Evolutionary conservation across 2,888 invertebrate genomes (phyloP), one percentile per base, ranked within the genome.

Genomic region (Lepetodrilus schrolli): DNA sequence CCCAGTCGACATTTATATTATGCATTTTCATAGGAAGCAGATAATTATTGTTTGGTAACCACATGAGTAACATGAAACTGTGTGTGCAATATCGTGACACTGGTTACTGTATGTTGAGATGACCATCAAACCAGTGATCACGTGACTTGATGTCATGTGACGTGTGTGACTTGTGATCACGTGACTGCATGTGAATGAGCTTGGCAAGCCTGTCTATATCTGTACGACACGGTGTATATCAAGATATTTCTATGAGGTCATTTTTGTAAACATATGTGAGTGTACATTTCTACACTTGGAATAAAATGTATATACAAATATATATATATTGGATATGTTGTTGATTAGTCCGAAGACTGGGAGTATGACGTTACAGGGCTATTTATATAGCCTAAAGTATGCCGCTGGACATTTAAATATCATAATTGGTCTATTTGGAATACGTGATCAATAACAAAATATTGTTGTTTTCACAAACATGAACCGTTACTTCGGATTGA

Each of bases 261-360:
- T 70, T 70, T 51, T 50, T 49, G 49, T 37, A 70, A 37, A 70
- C n/a, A 34, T 50, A 49, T 20, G 37, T 37, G 51, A 51, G 51
- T 70, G 43, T 70, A 70, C 38, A 51, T 70, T 51, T 70, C 50
- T 70, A 70, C 51, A 70, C 51, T 51, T 70, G 37, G 36, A 70
- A 51, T 51, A 51, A 70, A 51, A 68, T 68, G 68, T 68, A 68
- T 68, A 68, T 68, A 68, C 47, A 68, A 68, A 21, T 68, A 47
- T 68, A 23, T 17, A 68, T n/a, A n/a, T n/a, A n/a, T n/a, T n/a
- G n/a, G n/a, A n/a, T n/a, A n/a, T n/a, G n/a, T n/a, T n/a, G n/a
- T n/a, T n/a, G n/a, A n/a, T n/a, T n/a, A n/a, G n/a, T n/a, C n/a
- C n/a, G n/a, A n/a, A n/a, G n/a, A n/a, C n/a, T n/a, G n/a, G n/a